Conservation (phyloP, 1,140 invertebrate species). For the Ooceraea biroi region DNA sequence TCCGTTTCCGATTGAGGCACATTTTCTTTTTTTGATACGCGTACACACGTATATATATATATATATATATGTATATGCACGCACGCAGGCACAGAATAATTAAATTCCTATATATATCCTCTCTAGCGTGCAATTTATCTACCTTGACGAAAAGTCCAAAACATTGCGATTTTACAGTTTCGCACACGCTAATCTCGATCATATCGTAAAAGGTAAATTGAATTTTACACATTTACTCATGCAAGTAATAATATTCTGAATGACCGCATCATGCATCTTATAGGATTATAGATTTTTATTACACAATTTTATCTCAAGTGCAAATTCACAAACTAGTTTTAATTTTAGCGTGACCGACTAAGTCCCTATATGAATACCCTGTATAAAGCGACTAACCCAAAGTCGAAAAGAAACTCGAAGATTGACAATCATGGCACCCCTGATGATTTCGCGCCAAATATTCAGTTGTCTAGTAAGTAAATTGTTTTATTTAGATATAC, state of each 20-base stretch:
- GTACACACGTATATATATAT: no score
- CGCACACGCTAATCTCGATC: background rate
- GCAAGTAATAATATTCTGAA: background rate
- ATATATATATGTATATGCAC: no score
- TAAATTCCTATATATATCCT: background rate
- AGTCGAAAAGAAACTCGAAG: background rate
- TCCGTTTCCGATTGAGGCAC: no score
- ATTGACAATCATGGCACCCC: conserved; percentile 5
- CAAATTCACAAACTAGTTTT: conserved; percentile 29
- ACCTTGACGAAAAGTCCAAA: background rate
- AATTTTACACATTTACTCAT: conserved; percentile 8
- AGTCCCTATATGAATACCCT: conserved; percentile 31
- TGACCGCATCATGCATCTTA: background rate
- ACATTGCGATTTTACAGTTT: conserved; percentile 15
- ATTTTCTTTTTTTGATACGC: no score
- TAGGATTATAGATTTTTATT: conserved; percentile 34
- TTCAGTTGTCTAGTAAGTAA: conserved; percentile 10
- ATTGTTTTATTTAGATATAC: background rate
- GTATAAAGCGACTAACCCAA: background rate
- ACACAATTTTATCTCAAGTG: background rate
- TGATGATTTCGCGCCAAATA: conserved; percentile 1
- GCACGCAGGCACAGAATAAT: no score
- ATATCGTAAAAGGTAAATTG: conserved; percentile 41
- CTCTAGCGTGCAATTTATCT: background rate
- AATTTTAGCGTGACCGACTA: background rate